Percentiles rank a stretch among this genome's conserved stretches.
phyloP scores from a whole-genome alignment of 2,113 vertebrate species.

The Rhabdomys dilectus region DNA sequence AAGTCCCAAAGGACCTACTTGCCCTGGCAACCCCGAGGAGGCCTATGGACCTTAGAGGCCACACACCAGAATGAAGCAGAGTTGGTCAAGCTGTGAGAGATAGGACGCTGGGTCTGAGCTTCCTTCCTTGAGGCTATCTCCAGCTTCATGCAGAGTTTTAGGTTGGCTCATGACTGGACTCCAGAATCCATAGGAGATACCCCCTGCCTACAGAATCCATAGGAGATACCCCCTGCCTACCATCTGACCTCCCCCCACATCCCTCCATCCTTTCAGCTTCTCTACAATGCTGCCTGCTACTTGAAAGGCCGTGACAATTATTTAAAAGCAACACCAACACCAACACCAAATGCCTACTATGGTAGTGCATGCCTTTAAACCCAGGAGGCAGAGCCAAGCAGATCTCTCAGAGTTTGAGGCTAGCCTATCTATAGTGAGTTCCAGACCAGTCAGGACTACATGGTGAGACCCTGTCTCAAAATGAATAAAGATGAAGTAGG shows the following conservation, averaged over 20 bases:
- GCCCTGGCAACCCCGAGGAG: not conserved
- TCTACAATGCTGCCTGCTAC: not conserved
- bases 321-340: not conserved
- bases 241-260: not conserved
- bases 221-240: too few species aligned
- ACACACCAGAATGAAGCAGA: not conserved
- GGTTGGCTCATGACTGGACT: not conserved
- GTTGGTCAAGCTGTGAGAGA: not conserved
- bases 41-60: not conserved
- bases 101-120: accelerated
- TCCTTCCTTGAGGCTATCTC: not conserved
- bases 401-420: not conserved
- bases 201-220: too few species aligned
- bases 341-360: not conserved
- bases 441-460: not conserved
- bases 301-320: not conserved
- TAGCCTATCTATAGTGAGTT: not conserved
- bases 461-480: not conserved
- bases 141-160: not conserved
- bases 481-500: not conserved
- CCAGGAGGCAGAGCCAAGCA: not conserved
- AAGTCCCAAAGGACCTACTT: not conserved
- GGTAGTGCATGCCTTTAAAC: not conserved
- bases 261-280: not conserved
- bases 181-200: accelerated